These are phyloP conservation scores for Calliopum simillimum DNA, from an alignment of 2,888 invertebrate species.

Conservation along the genomic window DNA sequence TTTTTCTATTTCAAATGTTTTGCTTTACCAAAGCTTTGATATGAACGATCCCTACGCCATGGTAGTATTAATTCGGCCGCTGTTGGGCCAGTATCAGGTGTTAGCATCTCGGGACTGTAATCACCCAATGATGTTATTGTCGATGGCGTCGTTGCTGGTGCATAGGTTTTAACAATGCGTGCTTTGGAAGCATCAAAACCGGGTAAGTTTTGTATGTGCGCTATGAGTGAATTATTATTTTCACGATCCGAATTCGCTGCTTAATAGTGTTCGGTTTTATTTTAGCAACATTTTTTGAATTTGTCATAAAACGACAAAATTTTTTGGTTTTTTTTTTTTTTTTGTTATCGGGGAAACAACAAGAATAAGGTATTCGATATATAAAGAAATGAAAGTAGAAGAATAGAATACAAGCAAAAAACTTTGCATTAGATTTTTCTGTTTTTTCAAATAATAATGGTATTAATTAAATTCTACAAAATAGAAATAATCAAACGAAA, in stretches of 20 bases:
- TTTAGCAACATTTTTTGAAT: constrained; percentile 20
- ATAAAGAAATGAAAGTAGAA: constrained; percentile 38
- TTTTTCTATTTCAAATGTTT: constrained; percentile 35
- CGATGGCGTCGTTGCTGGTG: constrained; percentile 68
- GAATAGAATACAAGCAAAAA: constrained; percentile 34
- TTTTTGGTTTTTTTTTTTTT: constrained; percentile 16
- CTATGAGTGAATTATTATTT: constrained; percentile 78
- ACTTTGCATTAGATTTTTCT: constrained; percentile 34
- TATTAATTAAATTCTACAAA: too few species aligned
- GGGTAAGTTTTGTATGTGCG: constrained; percentile 77
- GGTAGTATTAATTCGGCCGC: constrained; percentile 86
- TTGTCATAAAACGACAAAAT: neutral
- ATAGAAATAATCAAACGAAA: neutral
- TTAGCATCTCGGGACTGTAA: constrained; percentile 60
- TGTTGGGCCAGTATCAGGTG: constrained; percentile 75
- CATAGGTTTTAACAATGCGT: constrained; percentile 77
- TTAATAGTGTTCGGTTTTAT: constrained; percentile 28
- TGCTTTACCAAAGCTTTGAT: constrained; percentile 76
- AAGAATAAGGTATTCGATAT: constrained; percentile 1
- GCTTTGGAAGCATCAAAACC: constrained; percentile 78
- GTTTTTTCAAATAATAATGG: neutral
- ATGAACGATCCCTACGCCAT: constrained; percentile 84
- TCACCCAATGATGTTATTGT: constrained; percentile 18
- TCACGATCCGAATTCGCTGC: constrained; percentile 69
- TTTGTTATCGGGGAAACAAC: constrained; percentile 12